phyloP scores from a whole-genome alignment of 2,797 vertebrate genomes.

The Spinibarbus caldwelli region DNA sequence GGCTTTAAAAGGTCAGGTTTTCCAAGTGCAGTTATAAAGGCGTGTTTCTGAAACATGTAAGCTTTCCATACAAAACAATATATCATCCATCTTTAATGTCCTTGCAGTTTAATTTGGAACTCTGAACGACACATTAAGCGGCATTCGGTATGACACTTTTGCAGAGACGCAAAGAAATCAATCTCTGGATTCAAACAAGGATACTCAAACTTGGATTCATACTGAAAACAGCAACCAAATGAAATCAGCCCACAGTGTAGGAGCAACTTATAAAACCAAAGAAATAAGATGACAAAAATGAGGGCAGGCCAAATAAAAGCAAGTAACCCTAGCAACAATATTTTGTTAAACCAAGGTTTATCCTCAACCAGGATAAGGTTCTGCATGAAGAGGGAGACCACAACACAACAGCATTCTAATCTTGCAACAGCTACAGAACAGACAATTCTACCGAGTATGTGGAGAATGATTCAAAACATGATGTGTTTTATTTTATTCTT shows the following conservation, averaged over 20 bases:
- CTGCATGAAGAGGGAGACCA: constrained; percentile 85
- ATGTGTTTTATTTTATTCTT: constrained; percentile 66
- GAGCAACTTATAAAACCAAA: constrained; percentile 47
- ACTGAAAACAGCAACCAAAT: constrained; percentile 71
- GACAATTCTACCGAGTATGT: constrained; percentile 83
- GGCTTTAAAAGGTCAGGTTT: neutral
- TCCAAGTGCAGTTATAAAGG: constrained; percentile 4
- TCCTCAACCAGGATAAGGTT: constrained; percentile 83
- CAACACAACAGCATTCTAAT: constrained; percentile 92
- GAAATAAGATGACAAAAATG: constrained; percentile 58
- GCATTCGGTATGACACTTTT: neutral
- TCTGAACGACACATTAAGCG: neutral
- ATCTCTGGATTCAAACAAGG: constrained; percentile 20
- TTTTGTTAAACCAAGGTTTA: constrained; percentile 84
- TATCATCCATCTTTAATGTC: neutral
- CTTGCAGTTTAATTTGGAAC: neutral
- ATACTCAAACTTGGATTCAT: constrained; percentile 57
- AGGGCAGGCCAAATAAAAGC: constrained; percentile 59
- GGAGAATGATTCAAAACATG: constrained; percentile 70
- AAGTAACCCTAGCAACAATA: constrained; percentile 81
- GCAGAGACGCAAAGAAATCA: neutral
- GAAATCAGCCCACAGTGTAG: constrained; percentile 57
- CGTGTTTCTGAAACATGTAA: neutral
- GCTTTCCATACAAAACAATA: neutral
- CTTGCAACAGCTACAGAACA: constrained; percentile 88